A percentile compares a stretch with the other conserved stretches of the same genome.
phyloP scores from a whole-genome alignment of 2,113 vertebrate species.

The Cryptomyrus ogoouensis region DNA sequence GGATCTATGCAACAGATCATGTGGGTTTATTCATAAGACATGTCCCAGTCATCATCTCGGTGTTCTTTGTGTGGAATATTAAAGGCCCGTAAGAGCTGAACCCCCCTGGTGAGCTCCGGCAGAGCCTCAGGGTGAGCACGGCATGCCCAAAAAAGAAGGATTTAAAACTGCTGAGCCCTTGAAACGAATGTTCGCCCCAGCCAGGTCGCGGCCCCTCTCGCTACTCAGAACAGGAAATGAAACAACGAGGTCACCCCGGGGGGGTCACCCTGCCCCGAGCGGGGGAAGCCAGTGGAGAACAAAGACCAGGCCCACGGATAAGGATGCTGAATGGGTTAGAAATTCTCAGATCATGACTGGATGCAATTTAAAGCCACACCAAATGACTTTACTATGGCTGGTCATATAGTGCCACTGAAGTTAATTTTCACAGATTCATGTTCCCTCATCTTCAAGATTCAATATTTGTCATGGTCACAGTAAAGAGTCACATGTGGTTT shows the following conservation, averaged over 20 bases:
- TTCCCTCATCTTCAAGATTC: background rate
- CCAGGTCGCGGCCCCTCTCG: background rate
- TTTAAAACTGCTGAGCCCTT: background rate
- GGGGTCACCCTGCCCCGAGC: background rate
- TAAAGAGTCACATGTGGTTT: background rate
- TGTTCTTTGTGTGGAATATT: background rate
- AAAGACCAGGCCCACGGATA: background rate
- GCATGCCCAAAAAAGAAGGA: background rate
- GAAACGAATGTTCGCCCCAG: background rate
- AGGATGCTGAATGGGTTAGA: background rate
- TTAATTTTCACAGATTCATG: background rate
- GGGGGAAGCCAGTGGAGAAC: background rate
- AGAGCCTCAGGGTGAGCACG: background rate
- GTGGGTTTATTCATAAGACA: background rate
- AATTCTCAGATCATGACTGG: background rate
- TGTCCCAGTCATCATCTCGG: background rate
- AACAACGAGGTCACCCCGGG: slow-evolving; percentile 2
- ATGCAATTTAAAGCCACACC: background rate
- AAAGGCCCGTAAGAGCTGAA: background rate
- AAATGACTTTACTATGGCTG: background rate
- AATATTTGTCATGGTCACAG: background rate
- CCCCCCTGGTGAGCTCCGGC: background rate
- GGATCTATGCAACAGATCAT: background rate
- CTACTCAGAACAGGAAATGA: slow-evolving; percentile 14
- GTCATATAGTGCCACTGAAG: background rate